Base-by-base conservation (phyloP, 2,888 invertebrate species). In the Coenonympha arcania region DNA sequence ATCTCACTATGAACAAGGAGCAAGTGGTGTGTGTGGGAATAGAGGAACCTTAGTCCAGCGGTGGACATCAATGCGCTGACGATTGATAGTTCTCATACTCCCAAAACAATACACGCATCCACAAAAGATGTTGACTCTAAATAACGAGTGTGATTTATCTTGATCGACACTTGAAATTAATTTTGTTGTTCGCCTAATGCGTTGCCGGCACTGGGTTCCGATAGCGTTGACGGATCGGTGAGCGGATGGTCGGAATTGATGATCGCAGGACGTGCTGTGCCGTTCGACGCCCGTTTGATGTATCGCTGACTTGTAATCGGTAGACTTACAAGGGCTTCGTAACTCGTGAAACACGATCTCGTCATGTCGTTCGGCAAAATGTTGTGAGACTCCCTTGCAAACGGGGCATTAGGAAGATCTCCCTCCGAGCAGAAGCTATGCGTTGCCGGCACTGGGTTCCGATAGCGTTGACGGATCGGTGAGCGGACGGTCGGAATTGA, bases 241-340 rank as follows among this genome's bases (percentile, higher is more conserved):
- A 67, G 64, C 63, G 69, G 75, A 72, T 76, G 73, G 74, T 60
- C 58, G 63, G 67, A 73, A 83, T 82, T 76, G 82, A 85, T 82
- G 82, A 71, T 70, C 63, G 66, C 63, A 74, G 66, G 75, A 84
- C 84, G 84, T 85, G 83, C 78, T 67, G 62, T 68, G 72, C 69
- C 65, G 64, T 64, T 66, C 68, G 68, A 67, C 71, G 71, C 68
- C 68, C 62, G 58, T 44, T 66, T 83, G 83, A 84, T 81, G 78
- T 79, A 84, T 83, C 77, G 78, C 63, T 72, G 70, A 69, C 79
- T 80, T 82, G 82, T 82, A 83, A 83, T 84, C 80, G 80, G 65
- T 71, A 71, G 70, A 76, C 78, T 80, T 76, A 79, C 80, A 81
- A 74, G 74, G 73, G 71, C 71, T 69, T 66, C 59, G 71, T 77